Evolutionary conservation across 2,113 vertebrate genomes (phyloP), one percentile per base, ranked within the genome.

Genomic region (Peromyscus maniculatus): DNA sequence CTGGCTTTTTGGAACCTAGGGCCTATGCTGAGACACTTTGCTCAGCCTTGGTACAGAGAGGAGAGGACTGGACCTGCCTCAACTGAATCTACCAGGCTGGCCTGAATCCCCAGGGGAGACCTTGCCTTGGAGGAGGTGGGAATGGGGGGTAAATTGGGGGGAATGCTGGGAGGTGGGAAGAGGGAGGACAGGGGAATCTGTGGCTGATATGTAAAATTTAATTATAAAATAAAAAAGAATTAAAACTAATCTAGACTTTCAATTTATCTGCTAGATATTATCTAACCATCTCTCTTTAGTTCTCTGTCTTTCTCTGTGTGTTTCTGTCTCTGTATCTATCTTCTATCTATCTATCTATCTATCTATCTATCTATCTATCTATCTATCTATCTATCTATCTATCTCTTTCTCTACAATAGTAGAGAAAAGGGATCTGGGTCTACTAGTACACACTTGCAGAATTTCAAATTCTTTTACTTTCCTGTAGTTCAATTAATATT

Each of bases 191-290:
- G 52, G 52, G 10, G 52, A 52, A 52, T 52, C 52, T 52, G 10
- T 52, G 10, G 52, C 52, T 52, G 52, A 52, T 52, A 52, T 11
- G 10, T 52, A 52, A 52, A 52, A 9, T 52, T 52, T 52, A 52
- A 52, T 52, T 52, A 52, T 52, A 52, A 52, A 52, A 52, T 52
- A 90, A 88, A 55, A 95, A 95, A 83, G 97, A 97, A 97, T 98
- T 97, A 95, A 96, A 90, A 67, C 62, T 74, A 82, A 11, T 39
- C 36, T 28, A 57, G 86, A 80, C 24, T 92, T 83, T 88, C 17
- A 39, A 39, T 64, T 92, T 66, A 94, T 93, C 91, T 77, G 19
- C 26, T 84, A 59, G 89, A 93, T 91, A 66, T 59, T 52, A 92
- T 89, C 83, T 87, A 21, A 16, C 64, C 22, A 39, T 93, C 12